Base-by-base conservation (phyloP, 2,888 invertebrate genomes). In the Synergus umbraculus region DNA sequence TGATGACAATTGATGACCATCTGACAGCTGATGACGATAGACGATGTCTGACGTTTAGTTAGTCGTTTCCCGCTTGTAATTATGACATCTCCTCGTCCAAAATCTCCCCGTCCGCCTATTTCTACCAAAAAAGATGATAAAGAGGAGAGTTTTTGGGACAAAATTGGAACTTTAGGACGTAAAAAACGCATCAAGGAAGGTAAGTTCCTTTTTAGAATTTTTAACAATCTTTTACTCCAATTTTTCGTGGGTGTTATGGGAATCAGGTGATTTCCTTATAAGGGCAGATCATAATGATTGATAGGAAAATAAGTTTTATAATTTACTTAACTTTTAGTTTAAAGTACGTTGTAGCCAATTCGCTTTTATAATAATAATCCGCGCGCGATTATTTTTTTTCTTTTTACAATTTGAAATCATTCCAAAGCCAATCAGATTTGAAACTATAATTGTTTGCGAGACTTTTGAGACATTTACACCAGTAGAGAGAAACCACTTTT, bases 131-230 rank as follows among this genome's bases (percentile, higher is more conserved):
- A 96, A 92, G 96, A 96, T 79, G 97, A 97, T 84, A 97, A 97
- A 89, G 97, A 97, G 89, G 98, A 98, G 92, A 97, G 98, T 69
- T 97, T 98, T 92, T 97, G 98, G 96, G 98, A 98, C 89, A 98
- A 98, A 94, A 96, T 98, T 89, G 98, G 98, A 22, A 98, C 98
- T 0, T 92, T 97, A n/a, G 97, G 97, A 13, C 95, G 98, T 15
- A 98, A 98, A 92, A 98, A 98, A 92, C 96, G 97, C 83, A 97
- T 97, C 83, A 98, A 98, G 92, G 98, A 98, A 97, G 98, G 98
- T 98, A 93, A 88, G 85, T 77, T 41, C 78, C 77, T 77, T 37
- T 76, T 37, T 37, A 37, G 29, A 49, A 37, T n/a, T 12, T 54
- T 73, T 54, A 37, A 37, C 37, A 37, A 18, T 66, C 64, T 78